Percentiles rank a stretch among this genome's conserved stretches.
Conservation (phyloP, 2,113 vertebrate species). For the Tonatia bakeri region DNA sequence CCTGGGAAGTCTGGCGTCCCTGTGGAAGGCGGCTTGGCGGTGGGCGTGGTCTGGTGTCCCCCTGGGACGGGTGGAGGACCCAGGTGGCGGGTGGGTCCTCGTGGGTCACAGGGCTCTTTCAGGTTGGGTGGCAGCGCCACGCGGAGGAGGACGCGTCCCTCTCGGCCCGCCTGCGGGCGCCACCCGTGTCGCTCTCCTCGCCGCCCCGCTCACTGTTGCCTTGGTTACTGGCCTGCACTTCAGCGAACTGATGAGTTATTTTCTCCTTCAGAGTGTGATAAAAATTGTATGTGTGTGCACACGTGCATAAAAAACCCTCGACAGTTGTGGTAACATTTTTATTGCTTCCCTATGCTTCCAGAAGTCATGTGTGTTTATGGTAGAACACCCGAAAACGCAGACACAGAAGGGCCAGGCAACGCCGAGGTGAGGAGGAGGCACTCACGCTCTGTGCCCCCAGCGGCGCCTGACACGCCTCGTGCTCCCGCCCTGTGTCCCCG, state of each 20-base stretch:
- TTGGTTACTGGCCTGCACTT: not conserved
- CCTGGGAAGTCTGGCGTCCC: not conserved
- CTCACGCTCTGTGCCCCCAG: fast-evolving
- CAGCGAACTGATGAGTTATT: not conserved
- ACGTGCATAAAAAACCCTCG: not conserved
- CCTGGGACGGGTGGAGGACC: not conserved
- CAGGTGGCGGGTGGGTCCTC: not conserved
- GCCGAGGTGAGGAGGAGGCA: not conserved
- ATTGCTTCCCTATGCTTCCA: too few relatives aligned
- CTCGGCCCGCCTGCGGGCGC: not conserved
- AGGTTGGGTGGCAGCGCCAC: not conserved
- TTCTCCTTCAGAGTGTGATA: not conserved
- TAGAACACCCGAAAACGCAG: not conserved
- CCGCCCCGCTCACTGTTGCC: not conserved
- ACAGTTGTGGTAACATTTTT: not conserved
- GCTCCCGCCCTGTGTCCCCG: not conserved
- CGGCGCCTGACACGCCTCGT: not conserved
- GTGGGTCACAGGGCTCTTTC: not conserved
- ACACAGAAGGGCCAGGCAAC: not conserved
- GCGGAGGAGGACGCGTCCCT: too few relatives aligned
- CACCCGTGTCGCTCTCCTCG: not conserved
- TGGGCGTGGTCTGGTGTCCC: not conserved
- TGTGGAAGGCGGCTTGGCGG: not conserved
- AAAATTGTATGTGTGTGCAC: not conserved
- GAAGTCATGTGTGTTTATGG: not conserved